Evolutionary conservation across 2,888 invertebrate genomes (phyloP), one percentile per base, ranked within the genome.

Genomic region (Lithophane leautieri): DNA sequence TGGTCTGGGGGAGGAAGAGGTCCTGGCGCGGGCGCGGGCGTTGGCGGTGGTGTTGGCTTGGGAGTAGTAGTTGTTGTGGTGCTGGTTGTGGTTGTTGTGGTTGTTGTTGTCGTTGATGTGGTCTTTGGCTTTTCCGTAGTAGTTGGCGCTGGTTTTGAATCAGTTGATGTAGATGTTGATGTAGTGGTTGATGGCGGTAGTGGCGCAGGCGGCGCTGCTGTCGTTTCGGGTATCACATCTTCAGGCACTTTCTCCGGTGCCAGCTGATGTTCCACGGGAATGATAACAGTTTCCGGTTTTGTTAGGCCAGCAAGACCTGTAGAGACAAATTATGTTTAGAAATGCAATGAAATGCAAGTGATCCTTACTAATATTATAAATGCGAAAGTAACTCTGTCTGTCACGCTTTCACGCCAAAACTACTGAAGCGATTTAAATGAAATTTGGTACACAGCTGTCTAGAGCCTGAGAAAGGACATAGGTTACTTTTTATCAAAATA

Each of bases 1-100:
- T 92, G 92, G 16, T 92, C 89, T 2, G 96, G 94, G 0, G 93
- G 78, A 0, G 94, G 92, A 0, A 92, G 62, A 0, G 94, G 94
- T 0, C 79, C 88, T 0, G 94, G 91, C 0, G 90, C 77, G 1
- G 93, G 88, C 58, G 93, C 68, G 19, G 94, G 54, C 9, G 54
- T 12, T 0, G 54, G 54, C 54, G n/a, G 4, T 1, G 54, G n/a
- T 1, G 54, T 42, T 11, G 72, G 94, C 56, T 28, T 14, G 14
- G 28, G 14, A 4, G 66, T 34, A 0, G 61, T 12, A 1, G 61
- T 16, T 0, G 52, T 9, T 4, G 54, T 54, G n/a, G 54, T 42
- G 22, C 22, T n/a, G 42, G 42, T 60, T 94, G 94, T 52, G 83
- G 96, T 3, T 75, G 93, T 40, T 61, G 88, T 62, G 0, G 97